Percentiles rank a stretch among this genome's conserved stretches.
These are phyloP conservation scores for Drosophila equinoxialis DNA, from an alignment of 1,140 invertebrate species.

Conservation along the genomic window DNA sequence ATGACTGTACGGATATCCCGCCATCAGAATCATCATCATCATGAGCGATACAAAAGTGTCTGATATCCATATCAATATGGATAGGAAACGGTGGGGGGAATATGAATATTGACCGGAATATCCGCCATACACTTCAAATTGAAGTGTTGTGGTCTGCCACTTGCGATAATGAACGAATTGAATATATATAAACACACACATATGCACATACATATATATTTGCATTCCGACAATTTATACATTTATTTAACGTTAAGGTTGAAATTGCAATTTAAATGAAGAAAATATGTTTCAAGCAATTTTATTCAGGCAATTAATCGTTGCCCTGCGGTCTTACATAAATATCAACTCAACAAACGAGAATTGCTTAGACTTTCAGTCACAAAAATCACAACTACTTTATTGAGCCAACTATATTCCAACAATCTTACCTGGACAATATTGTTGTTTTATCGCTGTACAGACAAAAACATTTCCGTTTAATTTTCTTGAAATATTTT, in stretches of 20 bases:
- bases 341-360: neutral
- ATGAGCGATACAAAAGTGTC: slow-evolving; percentile 21
- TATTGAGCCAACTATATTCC: too few relatives aligned
- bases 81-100: slow-evolving; percentile 3
- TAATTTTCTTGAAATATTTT: neutral
- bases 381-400: too few relatives aligned
- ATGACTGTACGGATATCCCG: slow-evolving; percentile 30
- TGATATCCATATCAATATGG: slow-evolving; percentile 33
- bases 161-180: slow-evolving; percentile 56
- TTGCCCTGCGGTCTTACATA: neutral
- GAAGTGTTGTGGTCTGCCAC: slow-evolving; percentile 63
- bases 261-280: slow-evolving; percentile 31
- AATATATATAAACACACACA: neutral
- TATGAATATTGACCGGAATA: slow-evolving; percentile 49
- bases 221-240: slow-evolving; percentile 56
- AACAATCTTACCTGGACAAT: too few relatives aligned
- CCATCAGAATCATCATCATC: slow-evolving; percentile 25
- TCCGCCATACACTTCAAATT: slow-evolving; percentile 51
- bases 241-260: slow-evolving; percentile 24
- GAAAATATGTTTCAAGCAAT: neutral
- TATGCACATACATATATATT: slow-evolving; percentile 21
- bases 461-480: neutral
- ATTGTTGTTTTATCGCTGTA: too few relatives aligned
- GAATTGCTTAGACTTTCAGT: neutral
- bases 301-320: slow-evolving; percentile 2